Evolutionary conservation across 2,113 vertebrate species (phyloP), one percentile per base, ranked within the genome.

Genomic region (Lamprologus sp.): DNA sequence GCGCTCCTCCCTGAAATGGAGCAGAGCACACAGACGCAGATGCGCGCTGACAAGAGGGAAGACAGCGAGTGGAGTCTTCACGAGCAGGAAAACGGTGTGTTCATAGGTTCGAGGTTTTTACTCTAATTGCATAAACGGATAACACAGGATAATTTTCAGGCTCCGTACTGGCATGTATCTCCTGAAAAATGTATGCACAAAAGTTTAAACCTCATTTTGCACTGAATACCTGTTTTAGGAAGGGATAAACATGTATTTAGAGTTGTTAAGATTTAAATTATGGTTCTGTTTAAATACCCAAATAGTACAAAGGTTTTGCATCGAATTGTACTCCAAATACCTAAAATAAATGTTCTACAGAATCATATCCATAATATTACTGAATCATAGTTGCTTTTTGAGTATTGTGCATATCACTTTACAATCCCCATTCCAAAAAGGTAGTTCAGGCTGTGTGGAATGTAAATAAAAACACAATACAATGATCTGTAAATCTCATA

Each of bases 1-100:
- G 88, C 88, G 87, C 89, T 75, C 86, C 88, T 84, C 88, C 86
- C 70, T 56, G 19, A 84, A 79, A 15, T 33, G 58, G 63, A 63
- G 14, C 58, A 28, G 51, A 65, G 75, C 80, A 81, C 79, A 70
- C 51, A 12, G 42, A 35, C 35, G 8, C 84, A 45, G 70, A 53
- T n/a, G 14, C 23, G 40, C 3, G 23, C 23, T 19, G 42, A 28
- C 68, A 47, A 7, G 15, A 17, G 5, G 49, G 14, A 51, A 33
- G 19, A 31, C 21, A 8, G 17, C 8, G 31, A 14, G 11, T 28
- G 23, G 23, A 47, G 45, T n/a, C 19, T 28, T 17, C 6, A 42
- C 12, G n/a, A 53, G 40, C 33, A 60, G 70, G 13, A 28, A 26
- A 28, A 47, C 15, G 13, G 37, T 47, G 68, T 47, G 21, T 47